These are phyloP conservation scores for Therioaphis trifolii DNA, from an alignment of 2,888 invertebrate species.

Conservation along the genomic window DNA sequence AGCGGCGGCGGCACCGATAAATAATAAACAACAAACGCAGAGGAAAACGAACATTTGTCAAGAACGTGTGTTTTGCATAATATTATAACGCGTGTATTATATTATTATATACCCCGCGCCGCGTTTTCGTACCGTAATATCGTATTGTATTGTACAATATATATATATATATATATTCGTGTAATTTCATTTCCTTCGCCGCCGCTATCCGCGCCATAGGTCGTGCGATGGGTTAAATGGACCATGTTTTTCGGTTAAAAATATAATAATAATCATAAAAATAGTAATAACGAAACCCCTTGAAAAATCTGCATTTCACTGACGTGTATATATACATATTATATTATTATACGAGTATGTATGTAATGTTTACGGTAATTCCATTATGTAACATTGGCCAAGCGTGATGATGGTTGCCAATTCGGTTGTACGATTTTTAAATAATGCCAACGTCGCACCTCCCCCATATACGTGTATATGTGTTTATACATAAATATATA, in stretches of 20 bases:
- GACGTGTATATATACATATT: constrained; percentile 6
- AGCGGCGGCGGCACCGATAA: constrained; percentile 17
- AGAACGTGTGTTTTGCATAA: constrained; percentile 56
- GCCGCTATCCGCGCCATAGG: not conserved
- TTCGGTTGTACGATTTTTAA: constrained; percentile 52
- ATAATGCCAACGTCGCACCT: constrained; percentile 3
- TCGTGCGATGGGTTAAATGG: constrained; percentile 49
- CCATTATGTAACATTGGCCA: constrained; percentile 53
- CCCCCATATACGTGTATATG: not conserved
- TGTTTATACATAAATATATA: no score
- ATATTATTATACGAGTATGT: not conserved
- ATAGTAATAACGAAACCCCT: constrained; percentile 33
- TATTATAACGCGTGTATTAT: not conserved
- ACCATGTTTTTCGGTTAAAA: constrained; percentile 48
- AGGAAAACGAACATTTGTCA: constrained; percentile 51
- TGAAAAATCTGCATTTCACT: constrained; percentile 45
- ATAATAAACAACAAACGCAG: constrained; percentile 45
- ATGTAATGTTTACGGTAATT: constrained; percentile 56
- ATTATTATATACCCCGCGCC: not conserved
- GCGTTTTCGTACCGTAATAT: no score
- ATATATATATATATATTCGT: not conserved
- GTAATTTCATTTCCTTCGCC: constrained; percentile 35
- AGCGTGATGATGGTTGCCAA: constrained; percentile 57
- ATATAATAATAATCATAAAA: not conserved
- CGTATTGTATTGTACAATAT: no score